Percentiles rank a stretch among this genome's conserved stretches.
These are phyloP conservation scores for Polyergus mexicanus DNA, from an alignment of 1,140 invertebrate genomes.

Conservation along the genomic window DNA sequence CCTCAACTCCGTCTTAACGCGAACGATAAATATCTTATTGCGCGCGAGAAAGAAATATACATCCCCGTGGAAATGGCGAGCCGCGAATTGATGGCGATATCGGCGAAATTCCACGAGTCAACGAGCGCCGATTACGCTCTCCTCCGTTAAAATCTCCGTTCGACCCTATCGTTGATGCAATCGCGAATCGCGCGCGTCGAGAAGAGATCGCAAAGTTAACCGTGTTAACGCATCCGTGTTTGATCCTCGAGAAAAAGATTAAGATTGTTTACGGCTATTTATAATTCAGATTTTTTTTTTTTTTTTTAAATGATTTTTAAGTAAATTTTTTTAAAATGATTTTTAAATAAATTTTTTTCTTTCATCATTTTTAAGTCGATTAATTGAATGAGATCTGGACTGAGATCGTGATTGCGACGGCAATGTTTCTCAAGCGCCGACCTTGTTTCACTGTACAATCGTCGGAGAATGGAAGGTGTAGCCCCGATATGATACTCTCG, in stretches of 20 bases:
- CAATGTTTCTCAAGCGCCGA: conserved; percentile 48
- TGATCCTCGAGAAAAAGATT: background rate
- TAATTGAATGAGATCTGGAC: background rate
- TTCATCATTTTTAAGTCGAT: background rate
- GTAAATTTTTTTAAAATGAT: no score
- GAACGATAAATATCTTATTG: conserved; percentile 84
- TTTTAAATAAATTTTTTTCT: no score
- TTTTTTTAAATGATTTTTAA: no score
- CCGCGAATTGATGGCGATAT: conserved; percentile 46
- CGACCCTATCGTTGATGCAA: conserved; percentile 17
- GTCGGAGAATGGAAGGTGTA: conserved; percentile 19
- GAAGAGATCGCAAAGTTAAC: conserved; percentile 14
- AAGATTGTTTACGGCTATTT: background rate
- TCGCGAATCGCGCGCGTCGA: background rate
- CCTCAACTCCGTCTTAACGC: conserved; percentile 73
- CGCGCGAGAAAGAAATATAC: conserved; percentile 77
- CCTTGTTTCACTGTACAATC: conserved; percentile 40
- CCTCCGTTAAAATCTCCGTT: conserved; percentile 36
- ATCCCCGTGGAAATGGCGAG: conserved; percentile 70
- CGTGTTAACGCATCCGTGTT: conserved; percentile 48
- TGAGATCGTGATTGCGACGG: background rate
- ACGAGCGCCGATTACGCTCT: conserved; percentile 67
- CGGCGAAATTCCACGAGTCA: conserved; percentile 33
- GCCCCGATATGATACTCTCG: background rate
- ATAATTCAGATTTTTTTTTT: background rate